Conservation (phyloP, 53 echinoderm and acorn worm genomes). For the Temnopleurus reevesii region DNA sequence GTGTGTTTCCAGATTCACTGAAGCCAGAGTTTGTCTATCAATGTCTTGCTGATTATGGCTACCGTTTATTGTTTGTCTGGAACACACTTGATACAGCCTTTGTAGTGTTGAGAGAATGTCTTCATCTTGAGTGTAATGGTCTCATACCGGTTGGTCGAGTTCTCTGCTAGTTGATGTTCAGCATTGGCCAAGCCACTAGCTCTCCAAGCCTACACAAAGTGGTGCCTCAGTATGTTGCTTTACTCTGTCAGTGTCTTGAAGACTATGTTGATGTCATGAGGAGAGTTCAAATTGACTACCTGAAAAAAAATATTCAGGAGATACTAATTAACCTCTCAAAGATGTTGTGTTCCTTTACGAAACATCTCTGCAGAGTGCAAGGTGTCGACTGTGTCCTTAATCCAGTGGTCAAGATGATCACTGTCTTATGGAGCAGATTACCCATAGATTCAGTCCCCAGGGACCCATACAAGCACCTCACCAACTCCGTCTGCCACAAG, state of each 20-base stretch:
- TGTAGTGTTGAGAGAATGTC: not conserved
- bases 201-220: constrained; percentile 2
- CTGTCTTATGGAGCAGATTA: not conserved
- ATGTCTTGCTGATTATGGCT: not conserved
- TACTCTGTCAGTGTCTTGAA: not conserved
- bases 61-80: not conserved
- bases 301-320: not conserved
- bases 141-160: not conserved
- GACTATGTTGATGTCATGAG: not conserved
- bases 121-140: not conserved
- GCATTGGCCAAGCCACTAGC: constrained; percentile 3
- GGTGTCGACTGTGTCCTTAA: not conserved
- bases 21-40: not conserved
- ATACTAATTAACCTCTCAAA: not conserved
- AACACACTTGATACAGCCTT: not conserved
- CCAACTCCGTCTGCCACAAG: constrained; percentile 9
- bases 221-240: not conserved
- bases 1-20: constrained; percentile 23
- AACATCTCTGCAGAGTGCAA: not conserved
- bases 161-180: not conserved
- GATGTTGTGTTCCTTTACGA: not conserved
- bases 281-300: not conserved
- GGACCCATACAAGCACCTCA: not conserved
- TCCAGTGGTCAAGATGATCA: not conserved
- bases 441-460: not conserved